A percentile compares a stretch with the other conserved stretches of the same genome.
These are phyloP conservation scores for Hyperoplus lanceolatus DNA, from an alignment of 2,797 vertebrate species.

Conservation along the genomic window DNA sequence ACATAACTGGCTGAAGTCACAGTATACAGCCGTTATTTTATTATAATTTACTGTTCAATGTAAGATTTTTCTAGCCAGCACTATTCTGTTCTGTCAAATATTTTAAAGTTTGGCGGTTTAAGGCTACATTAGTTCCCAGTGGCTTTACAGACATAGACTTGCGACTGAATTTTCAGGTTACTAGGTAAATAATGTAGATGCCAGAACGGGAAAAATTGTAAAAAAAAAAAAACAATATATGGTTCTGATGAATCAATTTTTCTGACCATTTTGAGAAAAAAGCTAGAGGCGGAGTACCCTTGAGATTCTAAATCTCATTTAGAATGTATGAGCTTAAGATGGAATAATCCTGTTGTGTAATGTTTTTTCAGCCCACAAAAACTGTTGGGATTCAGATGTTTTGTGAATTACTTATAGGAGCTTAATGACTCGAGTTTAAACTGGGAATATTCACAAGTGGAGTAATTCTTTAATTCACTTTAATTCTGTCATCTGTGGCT, in stretches of 20 bases:
- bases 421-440: constrained; percentile 35
- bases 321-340: background rate
- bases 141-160: too few relatives aligned
- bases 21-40: too few relatives aligned
- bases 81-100: too few relatives aligned
- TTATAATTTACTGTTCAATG: too few relatives aligned
- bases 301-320: background rate
- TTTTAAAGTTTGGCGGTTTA: too few relatives aligned
- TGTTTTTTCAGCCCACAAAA: constrained; percentile 8
- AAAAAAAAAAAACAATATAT: too few relatives aligned
- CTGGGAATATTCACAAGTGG: constrained; percentile 48
- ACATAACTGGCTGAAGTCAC: too few relatives aligned
- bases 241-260: background rate
- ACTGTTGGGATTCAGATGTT: constrained; percentile 10
- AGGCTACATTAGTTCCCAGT: too few relatives aligned
- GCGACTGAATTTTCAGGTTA: too few relatives aligned
- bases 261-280: background rate
- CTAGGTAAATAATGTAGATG: too few relatives aligned
- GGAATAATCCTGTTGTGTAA: background rate
- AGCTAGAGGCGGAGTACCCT: background rate
- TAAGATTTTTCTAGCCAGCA: too few relatives aligned
- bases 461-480: constrained; percentile 49
- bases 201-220: too few relatives aligned
- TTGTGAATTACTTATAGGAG: constrained; percentile 30
- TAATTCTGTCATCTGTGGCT: constrained; percentile 65